A percentile compares a stretch with the other conserved stretches of the same genome.
Evolutionary conservation across 2,797 vertebrate species (phyloP).

Genomic region (Smutsia temminckii): DNA sequence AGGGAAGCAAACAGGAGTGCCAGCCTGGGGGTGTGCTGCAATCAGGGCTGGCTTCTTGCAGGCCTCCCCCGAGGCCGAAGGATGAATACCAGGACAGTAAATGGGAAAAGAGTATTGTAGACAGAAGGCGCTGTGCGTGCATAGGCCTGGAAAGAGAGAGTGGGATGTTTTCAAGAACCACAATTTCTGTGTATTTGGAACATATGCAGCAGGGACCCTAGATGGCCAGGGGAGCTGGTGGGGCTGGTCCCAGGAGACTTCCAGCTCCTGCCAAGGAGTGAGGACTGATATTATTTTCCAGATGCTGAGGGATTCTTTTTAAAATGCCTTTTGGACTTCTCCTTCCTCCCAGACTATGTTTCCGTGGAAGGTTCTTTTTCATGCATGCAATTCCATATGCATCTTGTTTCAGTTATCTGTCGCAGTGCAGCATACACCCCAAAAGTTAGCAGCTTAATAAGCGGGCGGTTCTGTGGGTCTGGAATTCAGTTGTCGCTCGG

Average conservation of each 20-base stretch:
- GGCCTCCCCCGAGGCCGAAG: background rate
- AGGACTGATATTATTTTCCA: background rate
- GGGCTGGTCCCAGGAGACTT: background rate
- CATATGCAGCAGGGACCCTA: background rate
- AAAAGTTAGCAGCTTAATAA: background rate
- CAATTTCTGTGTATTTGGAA: too few relatives aligned
- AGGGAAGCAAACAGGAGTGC: background rate
- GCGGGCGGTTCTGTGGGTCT: fast-evolving
- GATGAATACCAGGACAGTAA: background rate
- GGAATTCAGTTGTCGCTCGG: background rate
- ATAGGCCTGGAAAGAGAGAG: background rate
- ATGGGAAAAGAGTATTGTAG: too few relatives aligned
- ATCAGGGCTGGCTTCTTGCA: background rate
- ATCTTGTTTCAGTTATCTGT: background rate
- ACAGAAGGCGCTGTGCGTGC: background rate
- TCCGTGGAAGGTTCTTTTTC: background rate
- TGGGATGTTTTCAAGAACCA: too few relatives aligned
- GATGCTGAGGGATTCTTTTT: background rate
- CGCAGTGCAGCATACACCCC: background rate
- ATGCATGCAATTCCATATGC: background rate
- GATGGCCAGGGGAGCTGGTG: background rate
- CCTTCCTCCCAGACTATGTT: background rate
- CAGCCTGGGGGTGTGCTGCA: background rate
- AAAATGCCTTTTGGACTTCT: background rate
- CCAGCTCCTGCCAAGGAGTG: too few relatives aligned